phyloP scores from a whole-genome alignment of 2,113 vertebrate species.

The Alexandromys fortis region DNA sequence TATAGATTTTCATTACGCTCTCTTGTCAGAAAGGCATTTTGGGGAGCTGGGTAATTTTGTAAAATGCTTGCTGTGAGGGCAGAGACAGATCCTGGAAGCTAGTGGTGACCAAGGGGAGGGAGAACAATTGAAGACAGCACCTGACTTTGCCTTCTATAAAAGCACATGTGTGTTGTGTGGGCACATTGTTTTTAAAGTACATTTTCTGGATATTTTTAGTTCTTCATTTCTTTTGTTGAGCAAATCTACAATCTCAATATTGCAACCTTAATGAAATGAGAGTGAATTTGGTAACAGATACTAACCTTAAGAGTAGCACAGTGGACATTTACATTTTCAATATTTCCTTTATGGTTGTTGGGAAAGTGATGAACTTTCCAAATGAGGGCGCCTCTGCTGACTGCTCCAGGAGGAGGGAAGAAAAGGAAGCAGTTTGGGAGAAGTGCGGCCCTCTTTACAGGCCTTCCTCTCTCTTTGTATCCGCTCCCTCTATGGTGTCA shows the following conservation, averaged over 20 bases:
- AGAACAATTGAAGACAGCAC: too few species aligned
- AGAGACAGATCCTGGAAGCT: neutral
- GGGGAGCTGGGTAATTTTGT: neutral
- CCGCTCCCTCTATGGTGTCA: neutral
- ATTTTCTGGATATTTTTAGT: slow-evolving; percentile 37
- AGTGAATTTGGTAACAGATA: slow-evolving; percentile 16
- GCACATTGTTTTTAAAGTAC: neutral
- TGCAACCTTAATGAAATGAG: slow-evolving; percentile 37
- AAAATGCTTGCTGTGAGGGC: neutral
- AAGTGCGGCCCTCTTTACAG: neutral
- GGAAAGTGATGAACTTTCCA: slow-evolving; percentile 75
- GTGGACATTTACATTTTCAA: slow-evolving; percentile 56
- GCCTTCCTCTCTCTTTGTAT: neutral
- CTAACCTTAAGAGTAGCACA: slow-evolving; percentile 43
- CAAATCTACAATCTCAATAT: slow-evolving; percentile 37
- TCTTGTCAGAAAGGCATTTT: slow-evolving; percentile 1
- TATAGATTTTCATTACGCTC: neutral
- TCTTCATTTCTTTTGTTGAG: slow-evolving; percentile 41
- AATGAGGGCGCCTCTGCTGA: slow-evolving; percentile 62
- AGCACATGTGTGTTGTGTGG: neutral
- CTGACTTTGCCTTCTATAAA: neutral
- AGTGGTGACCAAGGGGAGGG: too few species aligned
- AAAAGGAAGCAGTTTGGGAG: slow-evolving; percentile 53
- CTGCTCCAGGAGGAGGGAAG: slow-evolving; percentile 26
- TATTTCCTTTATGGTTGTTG: slow-evolving; percentile 64